phyloP scores from a whole-genome alignment of 2,888 invertebrate genomes.

The Dorcus hopei region DNA sequence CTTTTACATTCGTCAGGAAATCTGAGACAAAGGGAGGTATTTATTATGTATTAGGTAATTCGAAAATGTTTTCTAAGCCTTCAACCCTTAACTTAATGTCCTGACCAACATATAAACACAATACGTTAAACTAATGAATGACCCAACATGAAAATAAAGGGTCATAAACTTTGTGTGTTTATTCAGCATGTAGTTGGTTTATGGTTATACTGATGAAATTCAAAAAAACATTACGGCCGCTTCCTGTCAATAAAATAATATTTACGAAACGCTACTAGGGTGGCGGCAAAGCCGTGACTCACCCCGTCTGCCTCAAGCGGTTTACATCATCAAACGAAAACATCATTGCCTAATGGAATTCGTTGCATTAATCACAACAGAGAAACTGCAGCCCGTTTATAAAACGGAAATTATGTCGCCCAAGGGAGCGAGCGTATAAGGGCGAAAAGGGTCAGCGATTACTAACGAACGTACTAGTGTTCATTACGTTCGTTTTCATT shows the following conservation, averaged over 20 bases:
- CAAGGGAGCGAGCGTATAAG: slow-evolving; percentile 42
- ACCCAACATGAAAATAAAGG: no score
- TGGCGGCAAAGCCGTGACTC: neutral
- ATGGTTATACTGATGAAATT: no score
- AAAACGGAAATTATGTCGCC: slow-evolving; percentile 50
- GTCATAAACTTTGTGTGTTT: no score
- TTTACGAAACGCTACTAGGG: neutral
- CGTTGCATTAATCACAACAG: slow-evolving; percentile 46
- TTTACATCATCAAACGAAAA: slow-evolving; percentile 40
- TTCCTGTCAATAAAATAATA: slow-evolving; percentile 6
- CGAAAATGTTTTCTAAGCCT: no score
- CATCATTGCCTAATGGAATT: slow-evolving; percentile 49
- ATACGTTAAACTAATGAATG: no score
- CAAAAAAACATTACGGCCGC: neutral
- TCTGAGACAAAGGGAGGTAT: no score
- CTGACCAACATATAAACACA: no score
- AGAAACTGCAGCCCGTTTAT: slow-evolving; percentile 41
- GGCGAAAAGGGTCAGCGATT: slow-evolving; percentile 4
- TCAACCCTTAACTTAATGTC: no score
- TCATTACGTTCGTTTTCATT: slow-evolving; percentile 1
- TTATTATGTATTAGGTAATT: no score
- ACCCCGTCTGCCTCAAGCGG: neutral
- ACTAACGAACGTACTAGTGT: slow-evolving; percentile 3
- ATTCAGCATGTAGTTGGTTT: no score
- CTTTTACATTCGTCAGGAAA: no score